Evolutionary conservation across 2,113 vertebrate species (phyloP).

Genomic region (Nycticebus coucang): DNA sequence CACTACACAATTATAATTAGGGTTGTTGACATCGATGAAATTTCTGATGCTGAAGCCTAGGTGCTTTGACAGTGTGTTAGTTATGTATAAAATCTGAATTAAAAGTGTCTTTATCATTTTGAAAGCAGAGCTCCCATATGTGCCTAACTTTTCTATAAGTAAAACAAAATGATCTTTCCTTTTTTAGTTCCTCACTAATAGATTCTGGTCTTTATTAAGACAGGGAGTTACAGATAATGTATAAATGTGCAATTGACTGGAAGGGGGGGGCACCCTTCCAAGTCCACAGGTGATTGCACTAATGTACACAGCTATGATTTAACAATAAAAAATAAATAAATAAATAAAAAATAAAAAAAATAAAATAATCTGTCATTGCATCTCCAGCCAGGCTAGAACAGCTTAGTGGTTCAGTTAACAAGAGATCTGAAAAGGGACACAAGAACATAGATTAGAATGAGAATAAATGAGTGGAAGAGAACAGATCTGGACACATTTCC

Average conservation of each 20-base stretch:
- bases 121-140: neutral
- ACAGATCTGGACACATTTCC: too few relatives aligned
- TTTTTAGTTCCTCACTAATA: neutral
- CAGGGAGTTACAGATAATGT: neutral
- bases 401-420: too few relatives aligned
- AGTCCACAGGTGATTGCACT: too few relatives aligned
- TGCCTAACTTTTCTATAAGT: neutral
- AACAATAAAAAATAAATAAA: too few relatives aligned
- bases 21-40: neutral
- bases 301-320: too few relatives aligned
- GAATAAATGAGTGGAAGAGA: too few relatives aligned
- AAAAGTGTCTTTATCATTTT: conserved; percentile 9
- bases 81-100: conserved; percentile 21
- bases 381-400: neutral
- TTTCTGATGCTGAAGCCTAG: conserved; percentile 19
- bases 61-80: neutral
- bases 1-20: neutral
- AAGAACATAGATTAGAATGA: too few relatives aligned
- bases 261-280: neutral
- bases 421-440: too few relatives aligned
- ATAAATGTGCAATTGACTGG: neutral
- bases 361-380: too few relatives aligned
- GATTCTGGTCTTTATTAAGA: neutral
- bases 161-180: neutral
- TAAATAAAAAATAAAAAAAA: too few relatives aligned